Base-by-base conservation (phyloP, 2,113 vertebrate species). In the Electrona antarctica region DNA sequence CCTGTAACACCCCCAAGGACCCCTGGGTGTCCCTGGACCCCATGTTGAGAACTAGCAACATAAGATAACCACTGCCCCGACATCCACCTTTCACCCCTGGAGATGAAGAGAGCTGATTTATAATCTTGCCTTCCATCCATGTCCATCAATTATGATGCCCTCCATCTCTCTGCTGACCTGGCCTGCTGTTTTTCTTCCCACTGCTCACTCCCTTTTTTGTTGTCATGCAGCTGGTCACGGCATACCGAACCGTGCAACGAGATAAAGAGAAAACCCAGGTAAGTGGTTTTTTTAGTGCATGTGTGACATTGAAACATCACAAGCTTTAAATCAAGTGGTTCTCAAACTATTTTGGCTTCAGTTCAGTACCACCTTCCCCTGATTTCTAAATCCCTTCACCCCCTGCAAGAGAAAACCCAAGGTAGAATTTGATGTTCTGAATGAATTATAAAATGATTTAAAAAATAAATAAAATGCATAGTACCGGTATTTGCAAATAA, bases 261-360 rank as follows among this genome's bases (percentile, higher is more conserved):
- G 97, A 99, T 81, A 99, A 98, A 90, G 97, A 97, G 67, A 98
- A 99, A 81, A 92, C 97, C 0, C 96, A 99, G 94, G 98, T 99
- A 90, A 91, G 77, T 49, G 33, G 1, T 3, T 41, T 41, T 41
- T 41, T 41, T 41, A 41, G 33, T 41, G 33, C 33, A 41, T 41
- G 33, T 41, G 33, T 41, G 33, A 41, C 33, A 41, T 41, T 41
- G 5, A 41, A 41, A 41, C 33, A 41, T 41, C 33, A 41, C 5
- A 6, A 41, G 33, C 33, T 41, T 41, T 41, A 41, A 41, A 41
- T 41, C 33, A 41, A 41, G 33, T 41, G 33, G 33, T 78, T 13
- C 63, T 21, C 10, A 8, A n/a, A 14, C 9, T 11, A 5, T 11
- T 58, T 14, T 7, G 51, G 7, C 13, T 2, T 51, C 51, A 7